phyloP scores from a whole-genome alignment of 1,140 invertebrate genomes.

The Oncopodura yosiiana region DNA sequence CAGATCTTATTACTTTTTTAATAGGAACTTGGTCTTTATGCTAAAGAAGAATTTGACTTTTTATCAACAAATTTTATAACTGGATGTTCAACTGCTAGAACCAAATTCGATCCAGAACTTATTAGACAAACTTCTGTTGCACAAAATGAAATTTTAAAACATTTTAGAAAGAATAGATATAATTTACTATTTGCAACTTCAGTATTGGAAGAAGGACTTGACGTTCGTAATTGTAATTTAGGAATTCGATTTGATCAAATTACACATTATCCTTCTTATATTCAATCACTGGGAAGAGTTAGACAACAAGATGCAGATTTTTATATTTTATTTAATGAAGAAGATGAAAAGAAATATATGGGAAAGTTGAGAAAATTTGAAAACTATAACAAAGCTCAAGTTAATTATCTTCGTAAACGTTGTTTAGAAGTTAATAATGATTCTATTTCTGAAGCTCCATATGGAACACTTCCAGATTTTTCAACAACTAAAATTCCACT shows the following conservation, averaged over 20 bases:
- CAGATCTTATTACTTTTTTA: too few relatives aligned
- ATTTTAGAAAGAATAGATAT: not conserved
- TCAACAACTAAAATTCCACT: slow-evolving; percentile 37
- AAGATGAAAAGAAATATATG: too few relatives aligned
- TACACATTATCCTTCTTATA: slow-evolving; percentile 63
- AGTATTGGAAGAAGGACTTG: slow-evolving; percentile 24
- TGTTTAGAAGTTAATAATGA: slow-evolving; percentile 21
- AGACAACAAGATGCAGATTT: slow-evolving; percentile 49
- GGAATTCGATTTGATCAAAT: slow-evolving; percentile 49
- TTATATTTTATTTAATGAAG: slow-evolving; percentile 44
- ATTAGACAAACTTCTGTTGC: too few relatives aligned
- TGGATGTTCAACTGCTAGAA: too few relatives aligned
- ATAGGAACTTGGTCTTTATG: too few relatives aligned
- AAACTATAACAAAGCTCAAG: slow-evolving; percentile 38
- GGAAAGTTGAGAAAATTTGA: slow-evolving; percentile 31
- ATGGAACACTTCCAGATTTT: slow-evolving; percentile 42
- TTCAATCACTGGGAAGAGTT: slow-evolving; percentile 69
- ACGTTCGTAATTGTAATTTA: slow-evolving; percentile 19
- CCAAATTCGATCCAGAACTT: too few relatives aligned
- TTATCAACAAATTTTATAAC: too few relatives aligned
- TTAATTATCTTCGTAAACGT: not conserved
- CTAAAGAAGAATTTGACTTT: too few relatives aligned
- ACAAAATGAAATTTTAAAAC: not conserved
- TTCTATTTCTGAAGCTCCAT: slow-evolving; percentile 44
- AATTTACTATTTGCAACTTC: slow-evolving; percentile 17